Evolutionary conservation across 2,113 vertebrate genomes (phyloP), one percentile per base, ranked within the genome.

Genomic region (Nannobrachium achirus): DNA sequence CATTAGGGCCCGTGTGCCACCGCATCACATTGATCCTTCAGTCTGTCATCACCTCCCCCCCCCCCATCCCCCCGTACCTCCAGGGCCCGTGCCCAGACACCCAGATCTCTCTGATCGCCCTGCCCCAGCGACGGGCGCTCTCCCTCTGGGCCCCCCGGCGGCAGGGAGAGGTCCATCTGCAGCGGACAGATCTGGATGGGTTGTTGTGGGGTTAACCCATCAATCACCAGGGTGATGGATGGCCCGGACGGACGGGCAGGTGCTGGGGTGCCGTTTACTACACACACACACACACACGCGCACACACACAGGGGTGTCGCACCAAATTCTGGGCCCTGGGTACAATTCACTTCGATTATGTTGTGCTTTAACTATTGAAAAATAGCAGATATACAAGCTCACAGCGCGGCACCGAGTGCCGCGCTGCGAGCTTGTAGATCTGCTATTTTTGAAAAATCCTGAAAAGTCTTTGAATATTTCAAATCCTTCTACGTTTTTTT

Each of bases 101-200:
- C 73, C 71, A 71, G 69, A 49, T n/a, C 60, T 78, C 45, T 71
- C 20, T 56, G 25, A 69, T 58, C 76, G 42, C 53, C 59, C 52
- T 56, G 61, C 62, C 73, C 69, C 72, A 14, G 53, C 18, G 40
- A 71, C 38, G 49, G 25, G 55, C 9, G n/a, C 18, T 73, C 68
- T 82, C 84, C 79, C 78, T 64, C 73, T 82, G 84, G 89, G 76
- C n/a, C n/a, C 77, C 19, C 65, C 44, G 14, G 71, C 48, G 3
- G 51, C 64, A 49, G 78, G 70, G 71, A 81, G 74, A 76, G 62
- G 80, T 77, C 87, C 75, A 89, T 89, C 84, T 88, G 84, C 15
- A 33, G 69, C 25, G 58, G 57, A 71, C 55, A 66, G 72, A 62
- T 68, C 61, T 64, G 25, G 25, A 33, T 33, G 25, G n/a, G 25